Percentiles rank a stretch among this genome's conserved stretches.
phyloP scores from a whole-genome alignment of 2,113 vertebrate genomes.

The Phocoena sinus region DNA sequence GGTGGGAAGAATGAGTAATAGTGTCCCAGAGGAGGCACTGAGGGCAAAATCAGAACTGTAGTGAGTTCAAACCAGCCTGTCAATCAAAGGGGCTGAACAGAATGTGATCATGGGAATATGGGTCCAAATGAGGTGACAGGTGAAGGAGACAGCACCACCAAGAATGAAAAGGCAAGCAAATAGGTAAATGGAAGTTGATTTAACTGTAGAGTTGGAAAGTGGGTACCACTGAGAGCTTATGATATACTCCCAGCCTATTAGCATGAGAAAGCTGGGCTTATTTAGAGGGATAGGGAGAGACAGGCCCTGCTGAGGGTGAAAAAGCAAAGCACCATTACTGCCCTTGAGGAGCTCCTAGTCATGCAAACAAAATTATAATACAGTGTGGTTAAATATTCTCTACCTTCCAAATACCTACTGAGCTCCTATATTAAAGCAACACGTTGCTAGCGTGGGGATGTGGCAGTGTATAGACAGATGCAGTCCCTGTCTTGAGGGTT shows the following conservation, averaged over 20 bases:
- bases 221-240: neutral
- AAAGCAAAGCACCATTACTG: neutral
- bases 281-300: neutral
- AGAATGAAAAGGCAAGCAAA: neutral
- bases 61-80: neutral
- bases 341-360: neutral
- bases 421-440: neutral
- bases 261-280: neutral
- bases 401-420: neutral
- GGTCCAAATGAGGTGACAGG: neutral
- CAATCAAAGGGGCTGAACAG: neutral
- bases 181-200: neutral
- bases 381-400: neutral
- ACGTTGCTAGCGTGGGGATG: neutral
- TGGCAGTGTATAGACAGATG: neutral
- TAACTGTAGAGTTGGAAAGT: neutral
- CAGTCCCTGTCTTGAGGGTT: neutral
- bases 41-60: neutral
- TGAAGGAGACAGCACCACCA: neutral
- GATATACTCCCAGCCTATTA: neutral
- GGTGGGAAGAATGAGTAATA: neutral
- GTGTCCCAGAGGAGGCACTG: neutral
- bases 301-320: neutral
- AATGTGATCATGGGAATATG: neutral
- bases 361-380: neutral